phyloP scores from a whole-genome alignment of 2,113 vertebrate genomes.

The Seriola quinqueradiata region DNA sequence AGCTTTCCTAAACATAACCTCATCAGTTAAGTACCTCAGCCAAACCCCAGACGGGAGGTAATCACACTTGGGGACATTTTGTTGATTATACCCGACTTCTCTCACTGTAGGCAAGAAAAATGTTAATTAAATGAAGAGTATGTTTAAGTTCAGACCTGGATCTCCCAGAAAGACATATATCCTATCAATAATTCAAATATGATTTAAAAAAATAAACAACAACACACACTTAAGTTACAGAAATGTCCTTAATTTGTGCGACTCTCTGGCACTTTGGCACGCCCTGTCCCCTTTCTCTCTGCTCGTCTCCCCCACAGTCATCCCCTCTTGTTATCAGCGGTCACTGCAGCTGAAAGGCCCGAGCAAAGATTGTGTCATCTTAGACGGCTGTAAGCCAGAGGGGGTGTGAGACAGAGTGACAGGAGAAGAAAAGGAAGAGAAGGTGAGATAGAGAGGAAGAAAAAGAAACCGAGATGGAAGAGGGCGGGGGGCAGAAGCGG shows the following conservation, averaged over 20 bases:
- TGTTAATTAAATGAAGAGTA: conserved; percentile 3
- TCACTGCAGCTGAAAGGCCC: conserved; percentile 25
- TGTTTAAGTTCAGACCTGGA: background rate
- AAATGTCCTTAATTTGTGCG: background rate
- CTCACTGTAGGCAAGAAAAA: background rate
- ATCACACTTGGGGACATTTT: conserved; percentile 27
- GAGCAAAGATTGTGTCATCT: conserved; percentile 15
- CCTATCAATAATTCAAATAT: background rate
- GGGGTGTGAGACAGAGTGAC: background rate
- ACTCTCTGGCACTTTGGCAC: conserved; percentile 1
- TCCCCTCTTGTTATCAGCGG: conserved; percentile 43
- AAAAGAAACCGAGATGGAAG: background rate
- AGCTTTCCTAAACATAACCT: conserved; percentile 19
- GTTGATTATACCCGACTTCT: conserved; percentile 27
- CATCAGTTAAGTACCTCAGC: background rate
- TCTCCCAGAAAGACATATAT: background rate
- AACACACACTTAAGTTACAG: background rate
- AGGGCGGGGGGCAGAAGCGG: too few species aligned
- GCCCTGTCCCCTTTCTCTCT: background rate
- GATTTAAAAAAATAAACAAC: background rate
- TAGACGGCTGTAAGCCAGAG: background rate
- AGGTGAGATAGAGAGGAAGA: conserved; percentile 4
- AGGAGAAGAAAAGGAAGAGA: background rate
- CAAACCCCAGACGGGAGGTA: conserved; percentile 5
- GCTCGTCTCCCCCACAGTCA: conserved; percentile 6